These are phyloP conservation scores for Trichonephila inaurata DNA, from an alignment of 1,140 invertebrate species.

Conservation along the genomic window DNA sequence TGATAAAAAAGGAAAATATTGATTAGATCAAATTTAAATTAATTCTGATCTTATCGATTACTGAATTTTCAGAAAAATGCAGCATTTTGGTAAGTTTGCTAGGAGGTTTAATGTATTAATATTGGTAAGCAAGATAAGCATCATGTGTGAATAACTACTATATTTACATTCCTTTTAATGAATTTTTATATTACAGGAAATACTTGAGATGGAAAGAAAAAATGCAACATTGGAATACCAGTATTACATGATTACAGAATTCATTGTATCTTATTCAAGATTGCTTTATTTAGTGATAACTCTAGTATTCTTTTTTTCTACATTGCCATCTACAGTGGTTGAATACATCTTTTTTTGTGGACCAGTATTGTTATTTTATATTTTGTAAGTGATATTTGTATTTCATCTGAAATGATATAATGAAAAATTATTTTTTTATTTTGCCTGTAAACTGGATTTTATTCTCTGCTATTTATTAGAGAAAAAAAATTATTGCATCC, in stretches of 20 bases:
- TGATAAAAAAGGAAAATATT: too few species aligned
- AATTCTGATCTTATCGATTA: too few species aligned
- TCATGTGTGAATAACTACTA: background rate
- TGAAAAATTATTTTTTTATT: too few species aligned
- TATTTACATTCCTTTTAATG: background rate
- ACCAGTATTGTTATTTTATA: conserved; percentile 59
- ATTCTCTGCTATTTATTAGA: too few species aligned
- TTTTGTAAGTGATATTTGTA: conserved; percentile 63
- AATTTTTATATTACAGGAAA: conserved; percentile 52
- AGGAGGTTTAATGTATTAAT: too few species aligned
- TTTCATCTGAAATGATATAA: background rate
- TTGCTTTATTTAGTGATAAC: conserved; percentile 56
- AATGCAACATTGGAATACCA: conserved; percentile 59
- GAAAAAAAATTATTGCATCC: too few species aligned
- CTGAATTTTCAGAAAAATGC: too few species aligned
- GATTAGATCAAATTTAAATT: too few species aligned
- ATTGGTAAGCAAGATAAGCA: too few species aligned
- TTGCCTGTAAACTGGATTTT: too few species aligned
- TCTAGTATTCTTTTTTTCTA: conserved; percentile 65
- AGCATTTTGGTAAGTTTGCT: too few species aligned
- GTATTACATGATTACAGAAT: conserved; percentile 66
- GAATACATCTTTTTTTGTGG: conserved; percentile 69
- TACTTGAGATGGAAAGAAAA: conserved; percentile 36
- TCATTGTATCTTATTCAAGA: conserved; percentile 61
- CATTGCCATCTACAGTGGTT: conserved; percentile 62